Percentiles rank a stretch among this genome's conserved stretches.
These are phyloP conservation scores for Spodoptera exigua DNA, from an alignment of 2,888 invertebrate genomes.

Conservation along the genomic window DNA sequence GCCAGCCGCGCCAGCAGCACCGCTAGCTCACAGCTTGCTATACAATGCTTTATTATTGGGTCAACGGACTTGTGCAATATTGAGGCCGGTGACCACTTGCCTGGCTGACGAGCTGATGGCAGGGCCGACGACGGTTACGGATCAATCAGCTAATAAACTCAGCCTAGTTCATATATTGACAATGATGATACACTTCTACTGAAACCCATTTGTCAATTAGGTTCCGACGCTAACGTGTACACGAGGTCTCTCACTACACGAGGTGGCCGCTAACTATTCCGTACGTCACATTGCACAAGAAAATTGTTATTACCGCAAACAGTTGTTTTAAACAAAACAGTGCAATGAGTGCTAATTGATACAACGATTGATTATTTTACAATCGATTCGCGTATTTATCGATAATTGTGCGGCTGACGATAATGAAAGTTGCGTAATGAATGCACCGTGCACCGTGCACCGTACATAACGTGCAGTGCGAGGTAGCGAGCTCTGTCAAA, in stretches of 20 bases:
- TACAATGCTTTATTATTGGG: constrained; percentile 61
- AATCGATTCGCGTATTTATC: constrained; percentile 34
- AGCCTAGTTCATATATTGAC: not conserved
- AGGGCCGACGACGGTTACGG: constrained; percentile 7
- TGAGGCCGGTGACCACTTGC: constrained; percentile 48
- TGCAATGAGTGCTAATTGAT: constrained; percentile 34
- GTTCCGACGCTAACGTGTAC: not conserved
- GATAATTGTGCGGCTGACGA: constrained; percentile 31
- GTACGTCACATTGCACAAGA: constrained; percentile 16
- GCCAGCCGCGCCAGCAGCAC: constrained; percentile 59
- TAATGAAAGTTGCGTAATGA: constrained; percentile 42
- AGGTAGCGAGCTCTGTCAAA: constrained; percentile 1
- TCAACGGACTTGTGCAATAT: constrained; percentile 58
- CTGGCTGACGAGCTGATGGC: constrained; percentile 12
- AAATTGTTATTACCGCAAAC: constrained; percentile 17
- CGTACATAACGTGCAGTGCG: not conserved
- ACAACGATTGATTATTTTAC: constrained; percentile 39
- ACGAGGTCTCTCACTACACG: not conserved
- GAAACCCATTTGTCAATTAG: constrained; percentile 8
- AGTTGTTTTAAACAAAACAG: constrained; percentile 14
- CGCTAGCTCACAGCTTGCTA: constrained; percentile 53
- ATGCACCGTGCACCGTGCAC: constrained; percentile 8
- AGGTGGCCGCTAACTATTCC: constrained; percentile 8
- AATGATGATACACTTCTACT: constrained; percentile 8
- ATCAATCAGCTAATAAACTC: constrained; percentile 9